Percentiles rank a stretch among this genome's conserved stretches.
Conservation (phyloP, 1,140 invertebrate genomes). For the Zaprionus davidi region DNA sequence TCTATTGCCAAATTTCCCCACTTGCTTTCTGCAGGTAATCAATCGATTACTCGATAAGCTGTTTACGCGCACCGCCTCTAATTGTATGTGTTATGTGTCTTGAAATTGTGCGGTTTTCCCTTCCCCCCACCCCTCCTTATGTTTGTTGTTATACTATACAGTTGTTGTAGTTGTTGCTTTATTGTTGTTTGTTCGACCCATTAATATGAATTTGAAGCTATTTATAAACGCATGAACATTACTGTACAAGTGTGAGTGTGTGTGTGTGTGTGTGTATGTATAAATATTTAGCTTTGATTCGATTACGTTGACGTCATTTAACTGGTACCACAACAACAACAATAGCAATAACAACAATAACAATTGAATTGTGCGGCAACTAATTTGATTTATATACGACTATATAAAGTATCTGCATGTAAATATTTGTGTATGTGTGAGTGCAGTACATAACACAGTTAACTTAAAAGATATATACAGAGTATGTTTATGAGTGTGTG, state of each 20-base stretch:
- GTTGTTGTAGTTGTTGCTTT: neutral
- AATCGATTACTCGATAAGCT: slow-evolving; percentile 36
- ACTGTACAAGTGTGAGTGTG: neutral
- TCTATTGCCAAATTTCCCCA: slow-evolving; percentile 1
- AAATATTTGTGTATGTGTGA: neutral
- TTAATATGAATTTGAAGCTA: slow-evolving; percentile 18
- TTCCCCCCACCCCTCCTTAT: neutral
- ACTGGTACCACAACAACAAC: slow-evolving; percentile 10
- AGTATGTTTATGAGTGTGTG: neutral
- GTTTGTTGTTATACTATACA: neutral
- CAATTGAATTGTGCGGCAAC: slow-evolving; percentile 16
- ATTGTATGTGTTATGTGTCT: slow-evolving; percentile 8
- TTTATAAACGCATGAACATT: slow-evolving; percentile 15
- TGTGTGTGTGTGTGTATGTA: neutral
- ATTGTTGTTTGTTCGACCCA: slow-evolving; percentile 12
- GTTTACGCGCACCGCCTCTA: neutral
- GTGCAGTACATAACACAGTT: slow-evolving; percentile 8
- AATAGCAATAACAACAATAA: neutral
- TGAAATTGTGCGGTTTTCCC: slow-evolving; percentile 7
- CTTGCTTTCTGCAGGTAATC: neutral
- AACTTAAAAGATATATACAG: neutral
- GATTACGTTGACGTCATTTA: slow-evolving; percentile 32
- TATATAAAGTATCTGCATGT: neutral
- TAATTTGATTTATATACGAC: slow-evolving; percentile 17
- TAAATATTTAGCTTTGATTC: slow-evolving; percentile 26